These are phyloP conservation scores for Lithophane leautieri DNA, from an alignment of 2,888 invertebrate genomes.

Conservation along the genomic window DNA sequence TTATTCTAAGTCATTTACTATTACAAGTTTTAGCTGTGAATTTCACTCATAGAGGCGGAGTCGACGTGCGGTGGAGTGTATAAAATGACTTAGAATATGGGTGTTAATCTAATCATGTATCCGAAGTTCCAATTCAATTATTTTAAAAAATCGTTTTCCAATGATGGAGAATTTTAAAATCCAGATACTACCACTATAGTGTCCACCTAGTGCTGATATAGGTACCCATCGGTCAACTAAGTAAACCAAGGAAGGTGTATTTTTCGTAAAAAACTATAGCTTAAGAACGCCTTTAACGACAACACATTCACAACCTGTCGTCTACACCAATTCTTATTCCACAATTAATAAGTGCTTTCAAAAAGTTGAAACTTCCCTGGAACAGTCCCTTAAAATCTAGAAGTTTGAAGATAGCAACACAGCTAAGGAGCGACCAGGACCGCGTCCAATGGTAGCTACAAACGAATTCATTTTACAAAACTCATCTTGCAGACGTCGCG, in stretches of 20 bases:
- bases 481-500: slow-evolving; percentile 86
- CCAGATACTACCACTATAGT: neutral
- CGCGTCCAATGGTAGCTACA: slow-evolving; percentile 81
- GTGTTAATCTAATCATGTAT: neutral
- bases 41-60: neutral
- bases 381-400: slow-evolving; percentile 44
- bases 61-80: neutral
- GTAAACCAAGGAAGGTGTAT: neutral
- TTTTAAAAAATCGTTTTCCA: neutral
- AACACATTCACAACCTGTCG: neutral
- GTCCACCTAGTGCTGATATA: neutral
- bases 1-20: neutral
- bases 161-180: neutral
- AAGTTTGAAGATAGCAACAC: slow-evolving; percentile 52
- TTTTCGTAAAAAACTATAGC: neutral
- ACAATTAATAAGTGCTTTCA: slow-evolving; percentile 13
- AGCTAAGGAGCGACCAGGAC: slow-evolving; percentile 59
- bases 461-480: slow-evolving; percentile 90
- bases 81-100: neutral
- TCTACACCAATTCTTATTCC: slow-evolving; percentile 4
- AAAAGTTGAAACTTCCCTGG: slow-evolving; percentile 18
- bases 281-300: neutral
- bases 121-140: neutral
- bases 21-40: neutral
- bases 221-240: neutral